A percentile compares a stretch with the other conserved stretches of the same genome.
Evolutionary conservation across 2,113 vertebrate genomes (phyloP).

Genomic region (Xiphophorus couchianus): DNA sequence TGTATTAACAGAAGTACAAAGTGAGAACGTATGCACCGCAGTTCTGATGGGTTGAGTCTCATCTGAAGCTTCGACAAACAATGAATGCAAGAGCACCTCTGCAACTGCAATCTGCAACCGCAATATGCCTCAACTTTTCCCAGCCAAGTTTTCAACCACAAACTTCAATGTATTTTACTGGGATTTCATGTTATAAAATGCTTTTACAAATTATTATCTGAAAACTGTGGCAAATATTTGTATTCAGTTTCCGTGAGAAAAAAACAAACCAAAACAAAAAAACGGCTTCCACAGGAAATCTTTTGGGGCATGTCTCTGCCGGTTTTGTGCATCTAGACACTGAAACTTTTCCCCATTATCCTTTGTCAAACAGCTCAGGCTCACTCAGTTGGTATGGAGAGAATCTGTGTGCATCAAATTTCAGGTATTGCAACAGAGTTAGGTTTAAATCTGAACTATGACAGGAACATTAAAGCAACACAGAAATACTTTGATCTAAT

Average conservation of each 20-base stretch:
- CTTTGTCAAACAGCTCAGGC: neutral
- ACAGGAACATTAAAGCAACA: no score
- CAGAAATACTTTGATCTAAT: neutral
- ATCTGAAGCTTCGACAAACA: slow-evolving; percentile 3
- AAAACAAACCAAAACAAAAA: neutral
- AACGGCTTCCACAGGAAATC: no score
- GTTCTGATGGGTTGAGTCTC: slow-evolving; percentile 8
- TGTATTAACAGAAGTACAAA: slow-evolving; percentile 7
- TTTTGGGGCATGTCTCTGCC: neutral
- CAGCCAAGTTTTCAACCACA: neutral
- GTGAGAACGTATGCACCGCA: neutral
- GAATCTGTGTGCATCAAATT: no score
- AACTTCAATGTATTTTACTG: neutral
- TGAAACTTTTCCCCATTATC: neutral
- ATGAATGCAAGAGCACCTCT: neutral
- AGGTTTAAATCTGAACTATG: no score
- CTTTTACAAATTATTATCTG: neutral
- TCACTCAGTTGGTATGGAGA: no score
- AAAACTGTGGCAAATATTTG: neutral
- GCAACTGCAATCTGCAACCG: neutral
- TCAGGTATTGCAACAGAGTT: no score
- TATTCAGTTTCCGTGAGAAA: neutral
- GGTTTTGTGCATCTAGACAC: neutral
- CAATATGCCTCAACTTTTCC: neutral
- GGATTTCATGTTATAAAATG: neutral